These are phyloP conservation scores for Phalloptychus januarius DNA, from an alignment of 2,797 vertebrate species.

Conservation along the genomic window DNA sequence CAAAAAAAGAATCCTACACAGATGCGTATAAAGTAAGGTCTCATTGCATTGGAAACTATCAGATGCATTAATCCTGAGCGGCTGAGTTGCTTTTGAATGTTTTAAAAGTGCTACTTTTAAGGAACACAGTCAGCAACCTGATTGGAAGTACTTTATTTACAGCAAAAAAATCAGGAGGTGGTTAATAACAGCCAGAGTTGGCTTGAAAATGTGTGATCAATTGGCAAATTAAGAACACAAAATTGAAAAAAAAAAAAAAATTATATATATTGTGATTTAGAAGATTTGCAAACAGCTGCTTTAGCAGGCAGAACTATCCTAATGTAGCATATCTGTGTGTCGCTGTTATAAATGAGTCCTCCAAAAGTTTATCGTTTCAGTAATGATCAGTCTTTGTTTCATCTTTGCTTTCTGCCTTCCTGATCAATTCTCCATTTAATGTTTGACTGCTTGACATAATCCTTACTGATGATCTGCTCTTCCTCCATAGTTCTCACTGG, in stretches of 20 bases:
- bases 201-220: no score
- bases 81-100: neutral
- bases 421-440: neutral
- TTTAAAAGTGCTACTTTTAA: neutral
- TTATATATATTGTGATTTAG: neutral
- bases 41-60: constrained; percentile 18
- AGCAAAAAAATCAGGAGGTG: neutral
- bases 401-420: neutral
- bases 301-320: neutral
- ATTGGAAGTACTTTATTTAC: neutral
- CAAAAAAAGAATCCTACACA: constrained; percentile 41
- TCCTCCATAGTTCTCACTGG: neutral
- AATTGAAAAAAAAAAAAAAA: neutral
- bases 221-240: neutral
- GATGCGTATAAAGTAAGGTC: constrained; percentile 31
- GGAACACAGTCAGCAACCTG: neutral
- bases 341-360: neutral
- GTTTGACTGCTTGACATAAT: neutral
- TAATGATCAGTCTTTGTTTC: neutral
- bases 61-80: neutral
- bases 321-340: neutral
- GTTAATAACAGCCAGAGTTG: neutral
- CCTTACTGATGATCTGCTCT: neutral
- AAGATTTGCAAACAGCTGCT: neutral
- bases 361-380: neutral